phyloP scores from a whole-genome alignment of 1,140 invertebrate genomes.

The Drosophila lini region DNA sequence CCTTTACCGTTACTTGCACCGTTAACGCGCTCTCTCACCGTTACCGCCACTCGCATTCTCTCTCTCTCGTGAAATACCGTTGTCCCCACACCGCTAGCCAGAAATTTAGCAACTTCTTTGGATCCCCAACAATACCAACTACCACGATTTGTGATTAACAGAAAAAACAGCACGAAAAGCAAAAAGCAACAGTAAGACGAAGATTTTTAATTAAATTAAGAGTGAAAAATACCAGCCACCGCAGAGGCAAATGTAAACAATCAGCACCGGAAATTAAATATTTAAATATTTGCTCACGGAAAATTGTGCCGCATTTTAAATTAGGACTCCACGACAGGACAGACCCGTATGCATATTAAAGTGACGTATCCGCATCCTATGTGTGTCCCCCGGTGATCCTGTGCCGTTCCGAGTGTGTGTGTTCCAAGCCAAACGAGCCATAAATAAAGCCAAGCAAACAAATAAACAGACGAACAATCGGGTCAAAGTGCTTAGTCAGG shows the following conservation, averaged over 20 bases:
- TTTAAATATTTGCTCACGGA: slow-evolving; percentile 47
- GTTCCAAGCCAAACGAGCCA: slow-evolving; percentile 39
- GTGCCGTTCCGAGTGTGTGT: slow-evolving; percentile 8
- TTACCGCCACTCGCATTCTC: slow-evolving; percentile 26
- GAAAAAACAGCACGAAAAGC: slow-evolving; percentile 1
- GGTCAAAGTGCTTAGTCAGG: slow-evolving; percentile 49
- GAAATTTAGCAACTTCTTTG: slow-evolving; percentile 1
- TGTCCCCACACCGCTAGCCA: slow-evolving; percentile 17
- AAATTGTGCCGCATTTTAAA: slow-evolving; percentile 62
- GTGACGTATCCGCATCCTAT: slow-evolving; percentile 40
- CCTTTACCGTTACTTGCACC: slow-evolving; percentile 19
- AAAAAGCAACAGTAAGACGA: slow-evolving; percentile 14
- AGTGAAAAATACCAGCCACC: slow-evolving; percentile 33
- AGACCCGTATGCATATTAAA: slow-evolving; percentile 15
- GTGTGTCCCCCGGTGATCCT: slow-evolving; percentile 17
- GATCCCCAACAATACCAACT: neutral
- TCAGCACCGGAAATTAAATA: slow-evolving; percentile 50
- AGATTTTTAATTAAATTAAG: slow-evolving; percentile 54
- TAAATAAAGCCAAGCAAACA: slow-evolving; percentile 48
- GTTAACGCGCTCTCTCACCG: slow-evolving; percentile 18
- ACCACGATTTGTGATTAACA: slow-evolving; percentile 29
- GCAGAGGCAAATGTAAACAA: slow-evolving; percentile 40
- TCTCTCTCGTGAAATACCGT: slow-evolving; percentile 34
- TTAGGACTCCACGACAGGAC: slow-evolving; percentile 27
- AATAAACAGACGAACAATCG: slow-evolving; percentile 37